Evolutionary conservation across 1,140 invertebrate species (phyloP).

Genomic region (Marisa cornuarietis): DNA sequence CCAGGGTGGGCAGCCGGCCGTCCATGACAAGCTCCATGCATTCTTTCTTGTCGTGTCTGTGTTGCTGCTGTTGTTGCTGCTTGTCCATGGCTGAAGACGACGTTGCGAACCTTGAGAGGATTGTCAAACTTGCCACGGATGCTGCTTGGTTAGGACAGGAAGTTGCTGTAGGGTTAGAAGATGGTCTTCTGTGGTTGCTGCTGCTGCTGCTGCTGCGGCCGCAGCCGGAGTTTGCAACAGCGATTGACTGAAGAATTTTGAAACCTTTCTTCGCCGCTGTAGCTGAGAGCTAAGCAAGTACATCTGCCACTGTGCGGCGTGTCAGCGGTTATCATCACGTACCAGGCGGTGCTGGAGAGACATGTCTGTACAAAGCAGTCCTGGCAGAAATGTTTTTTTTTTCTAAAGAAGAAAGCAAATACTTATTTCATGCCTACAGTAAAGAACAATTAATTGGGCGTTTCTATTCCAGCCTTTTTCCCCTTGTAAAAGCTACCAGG

Average conservation of each 20-base stretch:
- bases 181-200: background rate
- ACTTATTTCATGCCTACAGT: too few species aligned
- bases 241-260: slow-evolving; percentile 19
- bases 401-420: too few species aligned
- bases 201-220: background rate
- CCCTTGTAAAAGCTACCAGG: too few species aligned
- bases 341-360: too few species aligned
- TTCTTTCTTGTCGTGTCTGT: slow-evolving; percentile 17
- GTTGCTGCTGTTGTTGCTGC: slow-evolving; percentile 9
- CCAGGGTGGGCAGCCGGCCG: slow-evolving; percentile 4
- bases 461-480: too few species aligned
- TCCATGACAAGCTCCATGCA: slow-evolving; percentile 26
- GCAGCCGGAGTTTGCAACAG: slow-evolving; percentile 17
- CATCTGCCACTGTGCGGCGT: too few species aligned
- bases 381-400: too few species aligned
- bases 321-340: too few species aligned
- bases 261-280: too few species aligned
- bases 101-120: background rate
- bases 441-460: too few species aligned
- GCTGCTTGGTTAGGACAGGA: background rate
- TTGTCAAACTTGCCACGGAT: background rate
- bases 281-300: too few species aligned
- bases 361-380: too few species aligned
- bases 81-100: slow-evolving; percentile 4
- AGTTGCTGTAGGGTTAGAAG: background rate